Conservation (phyloP, 2,113 vertebrate genomes). For the Galeopterus variegatus region DNA sequence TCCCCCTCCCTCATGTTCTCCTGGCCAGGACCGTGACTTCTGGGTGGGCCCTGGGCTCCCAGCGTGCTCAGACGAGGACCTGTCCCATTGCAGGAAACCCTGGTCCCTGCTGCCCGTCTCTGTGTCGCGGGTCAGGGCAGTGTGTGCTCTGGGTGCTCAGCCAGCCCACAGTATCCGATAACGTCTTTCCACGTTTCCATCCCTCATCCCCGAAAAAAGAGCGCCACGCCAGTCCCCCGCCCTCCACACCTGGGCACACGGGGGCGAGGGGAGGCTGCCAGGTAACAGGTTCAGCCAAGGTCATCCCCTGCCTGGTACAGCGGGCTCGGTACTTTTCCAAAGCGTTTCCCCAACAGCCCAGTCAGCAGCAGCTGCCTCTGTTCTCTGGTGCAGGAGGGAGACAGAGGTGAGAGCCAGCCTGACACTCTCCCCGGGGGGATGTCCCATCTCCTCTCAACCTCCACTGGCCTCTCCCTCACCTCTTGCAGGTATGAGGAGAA, state of each 20-base stretch:
- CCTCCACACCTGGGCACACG: background rate
- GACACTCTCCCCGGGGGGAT: accelerated
- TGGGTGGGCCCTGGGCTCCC: background rate
- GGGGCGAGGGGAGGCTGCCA: background rate
- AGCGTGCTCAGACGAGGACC: background rate
- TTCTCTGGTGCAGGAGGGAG: background rate
- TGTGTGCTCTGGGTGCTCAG: background rate
- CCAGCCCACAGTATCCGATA: background rate
- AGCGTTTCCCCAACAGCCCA: background rate
- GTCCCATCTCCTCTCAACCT: background rate
- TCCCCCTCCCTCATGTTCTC: background rate
- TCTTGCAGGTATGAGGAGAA: background rate
- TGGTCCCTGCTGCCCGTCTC: background rate
- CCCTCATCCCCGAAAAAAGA: background rate
- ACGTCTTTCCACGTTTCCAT: background rate
- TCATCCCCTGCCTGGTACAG: background rate
- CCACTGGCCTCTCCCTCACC: background rate
- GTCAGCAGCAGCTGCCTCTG: background rate
- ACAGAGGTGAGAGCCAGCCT: background rate
- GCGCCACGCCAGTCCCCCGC: background rate
- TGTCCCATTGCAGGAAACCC: background rate
- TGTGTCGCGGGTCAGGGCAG: accelerated
- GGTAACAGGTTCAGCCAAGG: background rate
- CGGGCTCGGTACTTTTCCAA: slow-evolving; percentile 61
- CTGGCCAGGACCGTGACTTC: background rate